Evolutionary conservation across 1,140 invertebrate genomes (phyloP).

Genomic region (Zaprionus inermis): DNA sequence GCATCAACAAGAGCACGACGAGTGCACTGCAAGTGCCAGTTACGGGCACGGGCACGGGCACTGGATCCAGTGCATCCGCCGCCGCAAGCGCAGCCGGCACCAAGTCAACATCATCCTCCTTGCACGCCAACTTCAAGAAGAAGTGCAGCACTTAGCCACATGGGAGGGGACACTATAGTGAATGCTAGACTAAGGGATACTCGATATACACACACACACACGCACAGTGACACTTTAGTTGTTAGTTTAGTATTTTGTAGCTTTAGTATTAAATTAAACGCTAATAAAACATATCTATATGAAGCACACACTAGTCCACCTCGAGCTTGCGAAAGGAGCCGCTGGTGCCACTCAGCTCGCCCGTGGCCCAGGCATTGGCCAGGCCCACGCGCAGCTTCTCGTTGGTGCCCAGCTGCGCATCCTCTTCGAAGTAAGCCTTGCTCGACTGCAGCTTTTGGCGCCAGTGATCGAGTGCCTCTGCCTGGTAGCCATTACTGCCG

Average conservation of each 20-base stretch:
- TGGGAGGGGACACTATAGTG: slow-evolving; percentile 21
- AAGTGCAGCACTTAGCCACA: slow-evolving; percentile 75
- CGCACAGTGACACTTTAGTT: slow-evolving; percentile 57
- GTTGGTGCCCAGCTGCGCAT: slow-evolving; percentile 85
- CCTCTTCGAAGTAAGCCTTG: slow-evolving; percentile 85
- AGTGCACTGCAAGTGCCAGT: slow-evolving; percentile 37
- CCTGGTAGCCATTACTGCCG: slow-evolving; percentile 84
- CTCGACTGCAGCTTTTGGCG: slow-evolving; percentile 84
- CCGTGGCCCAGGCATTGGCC: slow-evolving; percentile 59
- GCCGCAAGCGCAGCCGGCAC: slow-evolving; percentile 10
- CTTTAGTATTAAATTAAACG: slow-evolving; percentile 59
- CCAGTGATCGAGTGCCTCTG: slow-evolving; percentile 85
- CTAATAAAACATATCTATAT: slow-evolving; percentile 38
- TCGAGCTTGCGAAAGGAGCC: slow-evolving; percentile 86
- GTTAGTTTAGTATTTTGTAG: slow-evolving; percentile 63
- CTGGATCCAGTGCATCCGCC: slow-evolving; percentile 17
- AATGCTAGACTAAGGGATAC: slow-evolving; percentile 79
- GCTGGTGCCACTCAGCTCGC: slow-evolving; percentile 66
- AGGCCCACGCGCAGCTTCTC: slow-evolving; percentile 85
- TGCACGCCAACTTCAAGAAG: slow-evolving; percentile 75
- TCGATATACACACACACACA: slow-evolving; percentile 51
- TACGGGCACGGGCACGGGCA: neutral
- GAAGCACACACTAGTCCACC: slow-evolving; percentile 52
- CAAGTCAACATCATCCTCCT: slow-evolving; percentile 33
- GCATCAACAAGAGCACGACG: slow-evolving; percentile 85